phyloP scores from a whole-genome alignment of 2,888 invertebrate species.

The Caenorhabditis sp. region DNA sequence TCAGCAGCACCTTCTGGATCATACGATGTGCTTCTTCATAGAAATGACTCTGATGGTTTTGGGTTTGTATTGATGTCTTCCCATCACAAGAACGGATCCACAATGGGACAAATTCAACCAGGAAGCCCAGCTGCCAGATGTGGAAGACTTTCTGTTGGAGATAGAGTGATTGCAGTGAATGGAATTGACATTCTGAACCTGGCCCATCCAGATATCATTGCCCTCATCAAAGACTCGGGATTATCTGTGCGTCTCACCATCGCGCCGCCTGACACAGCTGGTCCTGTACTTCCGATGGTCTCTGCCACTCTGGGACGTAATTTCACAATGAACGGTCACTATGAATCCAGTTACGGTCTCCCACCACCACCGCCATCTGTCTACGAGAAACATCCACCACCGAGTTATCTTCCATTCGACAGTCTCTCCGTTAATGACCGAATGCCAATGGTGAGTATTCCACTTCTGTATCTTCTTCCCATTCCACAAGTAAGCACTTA shows the following conservation, averaged over 20 bases:
- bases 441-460: constrained; percentile 56
- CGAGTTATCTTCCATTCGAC: constrained; percentile 55
- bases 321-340: constrained; percentile 63
- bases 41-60: constrained; percentile 94
- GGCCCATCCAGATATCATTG: constrained; percentile 96
- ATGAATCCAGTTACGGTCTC: constrained; percentile 50
- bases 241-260: constrained; percentile 87
- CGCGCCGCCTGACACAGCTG: constrained; percentile 82
- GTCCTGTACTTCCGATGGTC: constrained; percentile 63
- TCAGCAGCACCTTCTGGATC: constrained; percentile 31
- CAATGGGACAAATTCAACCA: constrained; percentile 95
- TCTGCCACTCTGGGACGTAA: constrained; percentile 67
- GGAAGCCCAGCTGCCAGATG: constrained; percentile 94
- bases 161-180: constrained; percentile 96
- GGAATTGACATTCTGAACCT: constrained; percentile 93
- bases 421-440: constrained; percentile 53
- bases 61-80: constrained; percentile 99
- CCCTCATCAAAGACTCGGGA: constrained; percentile 94
- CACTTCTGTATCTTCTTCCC: no score
- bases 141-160: constrained; percentile 88
- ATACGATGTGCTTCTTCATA: constrained; percentile 71
- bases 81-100: constrained; percentile 91
- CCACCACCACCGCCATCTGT: constrained; percentile 60
- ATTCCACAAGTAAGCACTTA: constrained; percentile 27
- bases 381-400: constrained; percentile 28